These are phyloP conservation scores for Pollicipes pollicipes DNA, from an alignment of 1,140 invertebrate species.

Conservation along the genomic window DNA sequence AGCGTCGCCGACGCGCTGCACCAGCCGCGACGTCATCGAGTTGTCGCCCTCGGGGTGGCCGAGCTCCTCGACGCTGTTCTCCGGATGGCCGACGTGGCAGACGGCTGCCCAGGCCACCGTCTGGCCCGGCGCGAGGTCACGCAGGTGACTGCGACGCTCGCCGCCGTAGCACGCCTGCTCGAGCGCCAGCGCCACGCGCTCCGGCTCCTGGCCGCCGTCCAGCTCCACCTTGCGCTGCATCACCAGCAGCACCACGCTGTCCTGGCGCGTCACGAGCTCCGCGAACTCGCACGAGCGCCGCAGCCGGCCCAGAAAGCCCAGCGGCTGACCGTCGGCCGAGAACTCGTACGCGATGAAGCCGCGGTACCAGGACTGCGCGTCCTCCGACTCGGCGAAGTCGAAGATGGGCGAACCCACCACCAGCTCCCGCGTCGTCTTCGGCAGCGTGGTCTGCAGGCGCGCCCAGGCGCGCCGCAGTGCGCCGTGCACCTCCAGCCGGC, in stretches of 20 bases:
- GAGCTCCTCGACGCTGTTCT: background rate
- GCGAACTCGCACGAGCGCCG: background rate
- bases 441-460: background rate
- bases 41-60: background rate
- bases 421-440: background rate
- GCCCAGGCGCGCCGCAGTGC: background rate
- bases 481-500: background rate
- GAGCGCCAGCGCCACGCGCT: background rate
- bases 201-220: too few species aligned
- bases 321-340: background rate
- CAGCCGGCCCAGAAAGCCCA: background rate
- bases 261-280: background rate
- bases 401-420: background rate
- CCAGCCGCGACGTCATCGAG: background rate
- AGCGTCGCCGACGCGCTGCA: background rate
- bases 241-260: background rate
- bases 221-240: background rate
- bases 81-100: background rate
- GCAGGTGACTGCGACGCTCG: background rate
- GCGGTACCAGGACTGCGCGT: background rate
- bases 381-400: background rate
- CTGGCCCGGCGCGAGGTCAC: background rate
- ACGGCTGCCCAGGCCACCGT: background rate
- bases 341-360: background rate
- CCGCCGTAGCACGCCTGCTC: background rate